Evolutionary conservation across 2,113 vertebrate genomes (phyloP).

Genomic region (Rana temporaria): DNA sequence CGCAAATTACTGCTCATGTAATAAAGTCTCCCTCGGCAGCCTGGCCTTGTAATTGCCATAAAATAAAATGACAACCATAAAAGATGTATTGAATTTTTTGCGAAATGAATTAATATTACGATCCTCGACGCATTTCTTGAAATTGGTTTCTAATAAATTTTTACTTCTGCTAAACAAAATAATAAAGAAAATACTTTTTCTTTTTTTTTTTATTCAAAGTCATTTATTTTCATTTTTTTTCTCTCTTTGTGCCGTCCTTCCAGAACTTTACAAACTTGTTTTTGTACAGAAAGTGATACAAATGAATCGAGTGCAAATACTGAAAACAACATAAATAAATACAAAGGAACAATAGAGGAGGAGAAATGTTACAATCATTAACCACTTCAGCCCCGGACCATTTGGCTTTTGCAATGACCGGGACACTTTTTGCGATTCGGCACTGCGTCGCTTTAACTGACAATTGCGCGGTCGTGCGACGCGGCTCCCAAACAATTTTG

Average conservation of each 20-base stretch:
- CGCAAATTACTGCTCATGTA: slow-evolving; percentile 30
- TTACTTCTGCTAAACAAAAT: slow-evolving; percentile 51
- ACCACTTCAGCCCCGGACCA: too few species aligned
- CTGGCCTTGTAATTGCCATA: slow-evolving; percentile 49
- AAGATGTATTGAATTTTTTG: slow-evolving; percentile 52
- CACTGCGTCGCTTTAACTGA: too few species aligned
- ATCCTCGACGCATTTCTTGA: slow-evolving; percentile 30
- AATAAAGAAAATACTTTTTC: slow-evolving; percentile 4
- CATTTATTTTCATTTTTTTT: slow-evolving; percentile 9
- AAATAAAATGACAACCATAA: slow-evolving; percentile 51
- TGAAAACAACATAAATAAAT: too few species aligned
- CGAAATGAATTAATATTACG: slow-evolving; percentile 49
- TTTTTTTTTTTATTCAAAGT: slow-evolving; percentile 14
- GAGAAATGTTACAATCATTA: too few species aligned
- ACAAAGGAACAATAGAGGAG: too few species aligned
- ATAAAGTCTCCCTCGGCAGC: slow-evolving; percentile 37
- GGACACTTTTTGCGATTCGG: too few species aligned
- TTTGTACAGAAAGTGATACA: background rate
- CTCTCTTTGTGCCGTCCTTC: background rate
- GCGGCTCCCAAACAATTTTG: too few species aligned
- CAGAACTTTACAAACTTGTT: slow-evolving; percentile 12
- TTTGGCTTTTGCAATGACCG: too few species aligned
- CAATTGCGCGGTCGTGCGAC: too few species aligned
- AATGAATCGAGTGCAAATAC: too few species aligned
- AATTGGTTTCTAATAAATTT: slow-evolving; percentile 55